Percentiles rank a stretch among this genome's conserved stretches.
Conservation (phyloP, 2,797 vertebrate species). For the Bradypodion pumilum region DNA sequence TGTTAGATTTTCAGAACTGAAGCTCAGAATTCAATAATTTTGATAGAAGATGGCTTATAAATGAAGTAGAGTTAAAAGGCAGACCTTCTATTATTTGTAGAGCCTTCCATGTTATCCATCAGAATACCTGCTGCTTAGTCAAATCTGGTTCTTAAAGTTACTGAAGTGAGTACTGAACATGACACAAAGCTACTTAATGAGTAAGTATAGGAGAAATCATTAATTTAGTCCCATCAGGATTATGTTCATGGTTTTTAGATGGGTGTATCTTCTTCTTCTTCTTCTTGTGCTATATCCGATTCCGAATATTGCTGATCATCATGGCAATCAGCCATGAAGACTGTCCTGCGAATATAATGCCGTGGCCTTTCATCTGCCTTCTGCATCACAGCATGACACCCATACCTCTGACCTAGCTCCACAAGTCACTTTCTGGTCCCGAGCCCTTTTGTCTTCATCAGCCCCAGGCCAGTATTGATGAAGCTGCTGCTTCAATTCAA, state of each 20-base stretch:
- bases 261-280: too few species aligned
- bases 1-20: conserved; percentile 7
- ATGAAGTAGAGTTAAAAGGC: background rate
- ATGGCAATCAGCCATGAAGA: too few species aligned
- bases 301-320: too few species aligned
- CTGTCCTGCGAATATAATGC: too few species aligned
- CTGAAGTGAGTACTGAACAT: background rate
- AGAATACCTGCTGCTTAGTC: background rate
- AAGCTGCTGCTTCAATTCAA: too few species aligned
- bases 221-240: background rate
- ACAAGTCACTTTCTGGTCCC: too few species aligned
- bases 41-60: background rate
- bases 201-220: background rate
- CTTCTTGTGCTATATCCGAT: too few species aligned
- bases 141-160: background rate
- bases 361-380: too few species aligned
- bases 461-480: too few species aligned
- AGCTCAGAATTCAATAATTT: conserved; percentile 10
- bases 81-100: background rate
- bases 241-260: background rate
- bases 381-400: too few species aligned
- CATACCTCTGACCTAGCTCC: too few species aligned
- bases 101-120: background rate
- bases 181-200: conserved; percentile 2
- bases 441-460: too few species aligned